These are phyloP conservation scores for Numenius phaeopus DNA, from an alignment of 2,797 vertebrate genomes.

Conservation along the genomic window DNA sequence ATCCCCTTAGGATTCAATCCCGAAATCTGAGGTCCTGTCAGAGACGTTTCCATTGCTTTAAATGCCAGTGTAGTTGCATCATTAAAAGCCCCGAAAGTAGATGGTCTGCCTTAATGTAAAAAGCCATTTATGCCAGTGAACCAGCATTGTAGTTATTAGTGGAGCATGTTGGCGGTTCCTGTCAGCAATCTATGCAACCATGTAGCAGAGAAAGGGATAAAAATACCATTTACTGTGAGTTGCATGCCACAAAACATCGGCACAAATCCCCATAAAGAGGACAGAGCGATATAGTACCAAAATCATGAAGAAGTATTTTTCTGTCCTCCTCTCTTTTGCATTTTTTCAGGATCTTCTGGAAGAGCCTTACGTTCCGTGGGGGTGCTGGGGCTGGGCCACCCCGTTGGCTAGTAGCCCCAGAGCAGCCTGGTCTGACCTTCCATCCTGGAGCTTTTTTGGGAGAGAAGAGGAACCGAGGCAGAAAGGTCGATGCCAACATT, in stretches of 20 bases:
- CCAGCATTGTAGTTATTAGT: not conserved
- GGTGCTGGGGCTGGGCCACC: not conserved
- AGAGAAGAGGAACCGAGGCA: not conserved
- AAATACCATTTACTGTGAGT: not conserved
- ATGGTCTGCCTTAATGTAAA: not conserved
- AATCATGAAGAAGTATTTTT: not conserved
- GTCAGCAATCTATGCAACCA: conserved; percentile 1
- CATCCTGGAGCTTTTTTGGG: not conserved
- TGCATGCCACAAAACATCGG: not conserved
- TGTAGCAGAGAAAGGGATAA: conserved; percentile 5
- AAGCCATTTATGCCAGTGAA: not conserved
- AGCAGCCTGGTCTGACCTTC: not conserved
- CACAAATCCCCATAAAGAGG: not conserved
- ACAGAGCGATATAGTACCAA: not conserved
- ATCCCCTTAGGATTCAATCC: not conserved
- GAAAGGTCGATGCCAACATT: rapidly evolving
- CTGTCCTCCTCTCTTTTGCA: not conserved
- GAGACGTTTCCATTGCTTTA: not conserved
- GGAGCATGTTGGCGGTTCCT: conserved; percentile 10
- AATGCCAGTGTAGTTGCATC: not conserved
- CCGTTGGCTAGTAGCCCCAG: not conserved
- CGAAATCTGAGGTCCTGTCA: not conserved
- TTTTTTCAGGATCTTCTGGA: not conserved
- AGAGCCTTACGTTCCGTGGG: not conserved
- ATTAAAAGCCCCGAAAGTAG: not conserved